phyloP scores from a whole-genome alignment of 2,888 invertebrate genomes.

The Yponomeuta plumbellus region DNA sequence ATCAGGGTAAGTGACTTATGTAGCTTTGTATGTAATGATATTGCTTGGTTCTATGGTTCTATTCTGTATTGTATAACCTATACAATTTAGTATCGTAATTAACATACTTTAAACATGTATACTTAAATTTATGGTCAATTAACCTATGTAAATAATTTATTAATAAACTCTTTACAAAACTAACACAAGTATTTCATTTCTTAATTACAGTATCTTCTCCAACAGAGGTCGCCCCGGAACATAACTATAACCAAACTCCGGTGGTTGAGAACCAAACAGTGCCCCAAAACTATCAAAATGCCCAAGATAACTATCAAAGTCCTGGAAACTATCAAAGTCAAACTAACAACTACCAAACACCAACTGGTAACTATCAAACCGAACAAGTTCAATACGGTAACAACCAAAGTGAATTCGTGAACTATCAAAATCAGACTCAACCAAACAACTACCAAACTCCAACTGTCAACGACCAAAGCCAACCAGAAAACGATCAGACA shows the following conservation, averaged over 20 bases:
- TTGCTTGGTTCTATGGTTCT: not conserved
- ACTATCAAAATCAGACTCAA: constrained; percentile 1
- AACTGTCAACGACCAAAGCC: not conserved
- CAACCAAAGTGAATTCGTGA: not conserved
- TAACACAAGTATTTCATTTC: constrained; percentile 35
- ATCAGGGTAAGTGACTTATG: constrained; percentile 57
- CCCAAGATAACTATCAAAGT: constrained; percentile 8
- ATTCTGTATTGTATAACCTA: not conserved
- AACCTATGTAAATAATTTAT: constrained; percentile 19
- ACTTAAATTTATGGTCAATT: constrained; percentile 14
- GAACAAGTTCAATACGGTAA: not conserved
- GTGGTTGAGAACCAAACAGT: constrained; percentile 14
- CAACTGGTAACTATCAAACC: constrained; percentile 8
- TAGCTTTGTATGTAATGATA: not conserved
- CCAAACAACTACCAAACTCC: not conserved
- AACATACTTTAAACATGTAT: constrained; percentile 14
- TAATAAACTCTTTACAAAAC: constrained; percentile 21
- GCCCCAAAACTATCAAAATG: constrained; percentile 22
- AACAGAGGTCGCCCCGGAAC: constrained; percentile 43
- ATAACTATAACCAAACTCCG: constrained; percentile 30
- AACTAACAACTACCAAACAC: not conserved
- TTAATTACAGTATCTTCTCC: constrained; percentile 58
- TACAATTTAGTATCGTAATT: constrained; percentile 7
- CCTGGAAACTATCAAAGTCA: not conserved
- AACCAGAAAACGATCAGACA: not conserved